phyloP scores from a whole-genome alignment of 2,888 invertebrate genomes.

The Lottia gigantea region DNA sequence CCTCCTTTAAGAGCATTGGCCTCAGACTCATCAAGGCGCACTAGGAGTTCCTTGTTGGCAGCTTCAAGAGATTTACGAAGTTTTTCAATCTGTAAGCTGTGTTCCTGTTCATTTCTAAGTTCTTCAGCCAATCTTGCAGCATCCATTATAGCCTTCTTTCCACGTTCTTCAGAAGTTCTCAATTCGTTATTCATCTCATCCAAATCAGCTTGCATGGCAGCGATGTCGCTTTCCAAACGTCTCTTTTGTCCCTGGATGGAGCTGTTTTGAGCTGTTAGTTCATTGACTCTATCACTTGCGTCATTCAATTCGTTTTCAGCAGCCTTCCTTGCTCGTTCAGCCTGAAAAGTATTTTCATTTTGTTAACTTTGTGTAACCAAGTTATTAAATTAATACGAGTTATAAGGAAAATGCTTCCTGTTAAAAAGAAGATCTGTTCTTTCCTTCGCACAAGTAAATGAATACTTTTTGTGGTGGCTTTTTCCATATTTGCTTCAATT shows the following conservation, averaged over 20 bases:
- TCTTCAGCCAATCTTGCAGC: conserved; percentile 98
- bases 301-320: conserved; percentile 97
- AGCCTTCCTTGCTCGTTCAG: conserved; percentile 96
- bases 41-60: conserved; percentile 94
- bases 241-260: conserved; percentile 97
- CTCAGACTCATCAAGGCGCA: conserved; percentile 95
- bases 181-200: conserved; percentile 98
- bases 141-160: conserved; percentile 73
- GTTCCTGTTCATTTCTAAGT: conserved; percentile 98
- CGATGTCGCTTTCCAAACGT: conserved; percentile 97
- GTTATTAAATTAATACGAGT: too few relatives aligned
- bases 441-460: too few relatives aligned
- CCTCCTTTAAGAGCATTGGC: conserved; percentile 97
- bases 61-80: conserved; percentile 96
- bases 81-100: conserved; percentile 97
- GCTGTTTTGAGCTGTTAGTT: conserved; percentile 90
- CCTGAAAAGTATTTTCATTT: conserved; percentile 62
- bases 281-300: conserved; percentile 96
- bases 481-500: too few relatives aligned
- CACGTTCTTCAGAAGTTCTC: conserved; percentile 93
- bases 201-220: conserved; percentile 96
- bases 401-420: too few relatives aligned
- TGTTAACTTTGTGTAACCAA: too few relatives aligned
- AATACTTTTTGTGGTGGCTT: too few relatives aligned
- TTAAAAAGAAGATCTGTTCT: too few relatives aligned